These are phyloP conservation scores for Sebastiscus tertius DNA, from an alignment of 2,797 vertebrate species.

Conservation along the genomic window DNA sequence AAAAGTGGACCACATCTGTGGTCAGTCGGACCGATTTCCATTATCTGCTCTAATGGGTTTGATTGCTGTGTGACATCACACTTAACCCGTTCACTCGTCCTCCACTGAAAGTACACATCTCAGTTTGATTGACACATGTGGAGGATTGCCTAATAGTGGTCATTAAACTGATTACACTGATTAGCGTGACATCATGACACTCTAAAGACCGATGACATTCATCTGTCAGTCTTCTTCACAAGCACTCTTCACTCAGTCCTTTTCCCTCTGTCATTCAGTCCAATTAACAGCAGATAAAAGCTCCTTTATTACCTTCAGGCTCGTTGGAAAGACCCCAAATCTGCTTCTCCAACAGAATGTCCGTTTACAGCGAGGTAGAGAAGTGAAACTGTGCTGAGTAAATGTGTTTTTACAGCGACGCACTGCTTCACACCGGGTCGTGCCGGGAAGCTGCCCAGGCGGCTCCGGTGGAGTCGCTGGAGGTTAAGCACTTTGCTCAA, in stretches of 20 bases:
- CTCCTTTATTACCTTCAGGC: slow-evolving; percentile 5
- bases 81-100: neutral
- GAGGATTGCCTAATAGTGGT: slow-evolving; percentile 16
- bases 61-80: neutral
- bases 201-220: neutral
- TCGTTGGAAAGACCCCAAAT: neutral
- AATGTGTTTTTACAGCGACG: slow-evolving; percentile 9
- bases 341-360: neutral
- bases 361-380: neutral
- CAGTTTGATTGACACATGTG: slow-evolving; percentile 35
- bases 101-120: neutral
- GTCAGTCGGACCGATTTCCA: neutral
- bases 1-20: neutral
- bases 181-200: slow-evolving; percentile 16
- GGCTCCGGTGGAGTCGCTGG: slow-evolving; percentile 2
- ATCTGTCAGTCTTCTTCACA: slow-evolving; percentile 2
- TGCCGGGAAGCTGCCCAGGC: neutral
- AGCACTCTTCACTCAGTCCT: neutral
- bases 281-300: slow-evolving; percentile 8
- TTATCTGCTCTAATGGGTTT: neutral
- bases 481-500: slow-evolving; percentile 8
- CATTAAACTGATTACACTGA: slow-evolving; percentile 39
- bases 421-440: neutral
- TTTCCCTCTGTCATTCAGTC: neutral
- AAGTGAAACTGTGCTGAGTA: neutral